Conservation (phyloP, 2,888 invertebrate species). For the Blastobasis adustella region DNA sequence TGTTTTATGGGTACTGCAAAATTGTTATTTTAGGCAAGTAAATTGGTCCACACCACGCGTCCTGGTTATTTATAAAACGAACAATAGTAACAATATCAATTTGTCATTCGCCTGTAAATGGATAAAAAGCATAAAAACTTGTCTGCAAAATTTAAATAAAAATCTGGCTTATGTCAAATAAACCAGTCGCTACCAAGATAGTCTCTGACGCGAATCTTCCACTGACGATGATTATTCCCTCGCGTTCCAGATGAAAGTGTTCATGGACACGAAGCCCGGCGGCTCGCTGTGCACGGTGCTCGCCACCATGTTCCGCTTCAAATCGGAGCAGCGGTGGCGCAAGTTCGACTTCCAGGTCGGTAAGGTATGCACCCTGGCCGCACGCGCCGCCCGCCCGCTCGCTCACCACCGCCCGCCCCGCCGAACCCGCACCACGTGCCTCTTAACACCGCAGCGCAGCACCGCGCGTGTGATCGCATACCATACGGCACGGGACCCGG, state of each 20-base stretch:
- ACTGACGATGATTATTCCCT: neutral
- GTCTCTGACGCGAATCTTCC: too few species aligned
- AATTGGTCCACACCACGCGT: too few species aligned
- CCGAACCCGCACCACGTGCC: slow-evolving; percentile 39
- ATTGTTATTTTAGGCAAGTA: too few species aligned
- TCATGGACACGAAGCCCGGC: slow-evolving; percentile 95
- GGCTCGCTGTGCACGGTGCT: slow-evolving; percentile 95
- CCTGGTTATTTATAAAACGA: too few species aligned
- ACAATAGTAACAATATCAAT: too few species aligned
- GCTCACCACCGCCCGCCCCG: slow-evolving; percentile 23
- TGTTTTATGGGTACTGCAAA: too few species aligned
- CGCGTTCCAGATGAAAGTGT: slow-evolving; percentile 87
- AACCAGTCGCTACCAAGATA: too few species aligned
- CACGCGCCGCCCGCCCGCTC: slow-evolving; percentile 41
- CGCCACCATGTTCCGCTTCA: slow-evolving; percentile 95
- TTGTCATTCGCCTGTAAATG: too few species aligned
- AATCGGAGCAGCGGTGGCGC: slow-evolving; percentile 96
- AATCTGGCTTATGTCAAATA: too few species aligned
- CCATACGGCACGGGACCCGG: neutral
- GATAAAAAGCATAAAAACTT: too few species aligned
- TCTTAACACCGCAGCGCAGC: neutral
- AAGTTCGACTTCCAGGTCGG: slow-evolving; percentile 94
- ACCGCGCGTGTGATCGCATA: slow-evolving; percentile 15
- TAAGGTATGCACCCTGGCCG: slow-evolving; percentile 77
- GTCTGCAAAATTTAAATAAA: too few species aligned